phyloP scores from a whole-genome alignment of 2,888 invertebrate species.

The Diaphora mendica region DNA sequence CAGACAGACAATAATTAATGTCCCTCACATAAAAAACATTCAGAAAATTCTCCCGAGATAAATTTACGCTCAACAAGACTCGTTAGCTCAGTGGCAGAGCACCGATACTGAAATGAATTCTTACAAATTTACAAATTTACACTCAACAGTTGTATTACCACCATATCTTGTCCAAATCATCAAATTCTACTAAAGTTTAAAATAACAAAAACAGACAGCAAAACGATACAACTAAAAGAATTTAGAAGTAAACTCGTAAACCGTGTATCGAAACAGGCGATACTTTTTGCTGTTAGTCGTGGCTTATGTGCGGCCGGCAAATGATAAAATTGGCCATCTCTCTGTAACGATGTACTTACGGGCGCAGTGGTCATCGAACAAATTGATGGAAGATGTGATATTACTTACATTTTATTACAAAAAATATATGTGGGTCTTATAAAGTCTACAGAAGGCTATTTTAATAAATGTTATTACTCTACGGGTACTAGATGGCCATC shows the following conservation, averaged over 20 bases:
- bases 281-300: conserved; percentile 54
- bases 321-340: conserved; percentile 62
- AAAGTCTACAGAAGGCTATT: too few relatives aligned
- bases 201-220: background rate
- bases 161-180: too few relatives aligned
- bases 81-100: too few relatives aligned
- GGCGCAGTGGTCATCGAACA: conserved; percentile 36
- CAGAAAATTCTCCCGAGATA: too few relatives aligned
- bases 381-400: conserved; percentile 34
- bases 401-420: conserved; percentile 31
- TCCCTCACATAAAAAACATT: too few relatives aligned
- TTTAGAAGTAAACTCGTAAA: conserved; percentile 59
- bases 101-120: too few relatives aligned
- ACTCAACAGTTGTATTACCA: too few relatives aligned
- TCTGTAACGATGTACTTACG: conserved; percentile 50
- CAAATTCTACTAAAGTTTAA: too few relatives aligned
- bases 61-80: too few relatives aligned
- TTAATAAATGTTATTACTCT: background rate
- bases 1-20: too few relatives aligned
- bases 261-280: conserved; percentile 54
- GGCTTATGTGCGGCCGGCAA: conserved; percentile 57
- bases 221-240: conserved; percentile 52
- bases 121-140: too few relatives aligned
- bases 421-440: conserved; percentile 22
- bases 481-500: background rate